Evolutionary conservation across 2,113 vertebrate species (phyloP).

Genomic region (Hippocampus abdominalis): DNA sequence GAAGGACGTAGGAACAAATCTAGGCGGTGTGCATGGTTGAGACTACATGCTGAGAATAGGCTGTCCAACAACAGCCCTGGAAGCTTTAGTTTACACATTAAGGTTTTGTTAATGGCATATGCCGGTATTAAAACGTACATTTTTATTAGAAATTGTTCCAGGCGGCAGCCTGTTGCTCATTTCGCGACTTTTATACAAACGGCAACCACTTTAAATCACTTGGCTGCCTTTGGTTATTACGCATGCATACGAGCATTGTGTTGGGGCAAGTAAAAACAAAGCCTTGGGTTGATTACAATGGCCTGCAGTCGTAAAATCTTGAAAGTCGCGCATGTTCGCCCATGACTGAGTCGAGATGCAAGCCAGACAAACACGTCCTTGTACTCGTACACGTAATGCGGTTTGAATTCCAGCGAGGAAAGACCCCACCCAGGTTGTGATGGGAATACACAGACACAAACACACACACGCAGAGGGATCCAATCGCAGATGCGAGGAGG

Average conservation of each 20-base stretch:
- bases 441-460: slow-evolving; percentile 24
- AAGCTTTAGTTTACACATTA: background rate
- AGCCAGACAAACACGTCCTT: slow-evolving; percentile 25
- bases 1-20: slow-evolving; percentile 9
- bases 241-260: background rate
- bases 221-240: slow-evolving; percentile 16
- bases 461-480: slow-evolving; percentile 17
- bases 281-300: slow-evolving; percentile 2
- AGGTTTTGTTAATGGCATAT: background rate
- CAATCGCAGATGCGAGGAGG: slow-evolving; percentile 39
- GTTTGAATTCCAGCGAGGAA: slow-evolving; percentile 34
- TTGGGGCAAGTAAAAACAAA: slow-evolving; percentile 2
- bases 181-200: slow-evolving; percentile 1
- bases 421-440: slow-evolving; percentile 42
- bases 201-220: background rate
- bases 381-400: slow-evolving; percentile 4
- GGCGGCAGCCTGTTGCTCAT: background rate
- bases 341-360: slow-evolving; percentile 17
- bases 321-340: slow-evolving; percentile 11
- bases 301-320: slow-evolving; percentile 10
- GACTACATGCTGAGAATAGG: background rate
- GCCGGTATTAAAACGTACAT: background rate
- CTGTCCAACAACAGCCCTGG: background rate
- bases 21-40: background rate
- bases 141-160: background rate